Conservation (phyloP, 2,113 vertebrate species). For the Nymphicus hollandicus region DNA sequence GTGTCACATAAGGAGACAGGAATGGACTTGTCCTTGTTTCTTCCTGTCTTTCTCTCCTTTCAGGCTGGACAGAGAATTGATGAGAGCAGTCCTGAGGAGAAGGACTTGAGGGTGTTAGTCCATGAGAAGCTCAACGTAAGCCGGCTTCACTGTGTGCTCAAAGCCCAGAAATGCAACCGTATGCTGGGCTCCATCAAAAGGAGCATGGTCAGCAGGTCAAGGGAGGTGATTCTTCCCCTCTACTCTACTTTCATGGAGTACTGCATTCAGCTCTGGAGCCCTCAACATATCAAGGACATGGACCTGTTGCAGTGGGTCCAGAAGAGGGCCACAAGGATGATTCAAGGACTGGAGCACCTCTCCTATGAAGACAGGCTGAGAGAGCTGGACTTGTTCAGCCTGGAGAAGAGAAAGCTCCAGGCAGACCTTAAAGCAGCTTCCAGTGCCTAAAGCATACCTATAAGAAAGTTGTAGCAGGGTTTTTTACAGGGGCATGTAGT, state of each 20-base stretch:
- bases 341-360: background rate
- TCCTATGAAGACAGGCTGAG: background rate
- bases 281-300: background rate
- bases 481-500: background rate
- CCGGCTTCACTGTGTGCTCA: background rate
- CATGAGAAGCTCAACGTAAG: background rate
- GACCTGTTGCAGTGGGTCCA: background rate
- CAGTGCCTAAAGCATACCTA: background rate
- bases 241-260: background rate
- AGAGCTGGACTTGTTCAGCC: background rate
- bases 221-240: background rate
- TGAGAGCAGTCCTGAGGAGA: background rate
- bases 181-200: background rate
- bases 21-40: background rate
- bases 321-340: background rate
- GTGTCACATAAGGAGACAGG: background rate
- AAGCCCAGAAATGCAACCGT: background rate
- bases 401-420: background rate
- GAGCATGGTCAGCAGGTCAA: background rate
- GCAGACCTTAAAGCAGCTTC: background rate
- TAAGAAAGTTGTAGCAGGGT: background rate
- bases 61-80: background rate
- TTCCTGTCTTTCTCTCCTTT: background rate
- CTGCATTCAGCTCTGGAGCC: background rate
- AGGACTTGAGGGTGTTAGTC: background rate